Conservation (phyloP, 2,113 vertebrate species). For the Bostrychus sinensis region DNA sequence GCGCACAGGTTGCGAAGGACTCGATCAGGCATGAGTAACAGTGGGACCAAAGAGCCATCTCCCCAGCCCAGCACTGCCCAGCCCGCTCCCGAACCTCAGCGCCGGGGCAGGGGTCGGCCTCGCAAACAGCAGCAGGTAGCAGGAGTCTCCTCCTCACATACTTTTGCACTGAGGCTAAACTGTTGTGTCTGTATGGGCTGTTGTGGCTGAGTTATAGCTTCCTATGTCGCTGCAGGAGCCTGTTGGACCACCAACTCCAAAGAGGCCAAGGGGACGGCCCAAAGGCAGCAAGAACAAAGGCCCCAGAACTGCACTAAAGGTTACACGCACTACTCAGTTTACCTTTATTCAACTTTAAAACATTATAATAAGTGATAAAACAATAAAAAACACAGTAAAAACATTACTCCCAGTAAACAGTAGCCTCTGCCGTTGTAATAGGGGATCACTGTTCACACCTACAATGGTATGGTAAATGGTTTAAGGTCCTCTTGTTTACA, state of each 20-base stretch:
- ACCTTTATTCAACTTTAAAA: neutral
- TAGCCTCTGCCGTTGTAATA: no score
- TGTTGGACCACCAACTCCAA: slow-evolving; percentile 78
- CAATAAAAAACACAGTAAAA: no score
- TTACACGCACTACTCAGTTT: slow-evolving; percentile 25
- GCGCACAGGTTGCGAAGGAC: slow-evolving; percentile 68
- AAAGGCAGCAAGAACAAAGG: slow-evolving; percentile 84
- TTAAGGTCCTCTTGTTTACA: no score
- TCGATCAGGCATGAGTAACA: slow-evolving; percentile 79
- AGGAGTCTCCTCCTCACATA: neutral
- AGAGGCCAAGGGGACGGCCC: slow-evolving; percentile 81
- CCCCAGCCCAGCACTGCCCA: slow-evolving; percentile 60
- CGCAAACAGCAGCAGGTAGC: slow-evolving; percentile 80
- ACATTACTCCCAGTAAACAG: no score
- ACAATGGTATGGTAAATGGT: no score
- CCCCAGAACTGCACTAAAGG: slow-evolving; percentile 73
- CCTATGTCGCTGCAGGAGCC: slow-evolving; percentile 71
- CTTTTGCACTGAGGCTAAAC: neutral
- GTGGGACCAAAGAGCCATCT: slow-evolving; percentile 75
- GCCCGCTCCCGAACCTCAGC: slow-evolving; percentile 66
- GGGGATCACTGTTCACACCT: no score
- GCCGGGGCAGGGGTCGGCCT: slow-evolving; percentile 80
- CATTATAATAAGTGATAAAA: neutral
- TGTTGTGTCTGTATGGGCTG: neutral
- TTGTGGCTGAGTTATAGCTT: slow-evolving; percentile 1